These are phyloP conservation scores for Drosophila arawakana DNA, from an alignment of 1,140 invertebrate species.

Conservation along the genomic window DNA sequence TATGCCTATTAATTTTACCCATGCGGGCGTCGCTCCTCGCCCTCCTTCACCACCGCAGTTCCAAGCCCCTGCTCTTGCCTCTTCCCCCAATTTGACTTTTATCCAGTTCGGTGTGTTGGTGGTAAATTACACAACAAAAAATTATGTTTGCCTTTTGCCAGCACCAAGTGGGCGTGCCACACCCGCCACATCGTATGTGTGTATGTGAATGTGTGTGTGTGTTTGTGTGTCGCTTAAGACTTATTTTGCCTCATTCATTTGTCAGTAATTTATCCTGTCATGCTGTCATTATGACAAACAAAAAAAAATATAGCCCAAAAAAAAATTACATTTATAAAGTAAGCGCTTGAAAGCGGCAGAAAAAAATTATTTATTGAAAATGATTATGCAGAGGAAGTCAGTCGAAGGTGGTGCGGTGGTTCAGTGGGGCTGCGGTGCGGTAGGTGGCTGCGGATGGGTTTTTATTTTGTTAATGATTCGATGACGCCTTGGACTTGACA, in stretches of 20 bases:
- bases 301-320: slow-evolving; percentile 45
- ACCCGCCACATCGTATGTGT: slow-evolving; percentile 3
- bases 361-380: slow-evolving; percentile 82
- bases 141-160: slow-evolving; percentile 81
- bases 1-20: slow-evolving; percentile 84
- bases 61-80: slow-evolving; percentile 2
- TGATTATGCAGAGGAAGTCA: slow-evolving; percentile 68
- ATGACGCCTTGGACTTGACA: slow-evolving; percentile 70
- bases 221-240: slow-evolving; percentile 72
- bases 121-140: slow-evolving; percentile 81
- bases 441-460: slow-evolving; percentile 36
- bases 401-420: slow-evolving; percentile 24
- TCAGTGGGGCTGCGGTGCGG: not conserved
- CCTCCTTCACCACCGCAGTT: not conserved
- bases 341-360: slow-evolving; percentile 47
- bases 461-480: slow-evolving; percentile 73
- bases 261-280: slow-evolving; percentile 84
- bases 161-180: slow-evolving; percentile 70
- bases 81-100: slow-evolving; percentile 15
- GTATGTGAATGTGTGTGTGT: slow-evolving; percentile 33
- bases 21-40: slow-evolving; percentile 60
- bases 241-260: slow-evolving; percentile 83
- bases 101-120: slow-evolving; percentile 47
- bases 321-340: slow-evolving; percentile 23
- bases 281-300: slow-evolving; percentile 83